Percentiles rank a stretch among this genome's conserved stretches.
These are phyloP conservation scores for Zaprionus obscuricornis DNA, from an alignment of 2,888 invertebrate species.

Conservation along the genomic window DNA sequence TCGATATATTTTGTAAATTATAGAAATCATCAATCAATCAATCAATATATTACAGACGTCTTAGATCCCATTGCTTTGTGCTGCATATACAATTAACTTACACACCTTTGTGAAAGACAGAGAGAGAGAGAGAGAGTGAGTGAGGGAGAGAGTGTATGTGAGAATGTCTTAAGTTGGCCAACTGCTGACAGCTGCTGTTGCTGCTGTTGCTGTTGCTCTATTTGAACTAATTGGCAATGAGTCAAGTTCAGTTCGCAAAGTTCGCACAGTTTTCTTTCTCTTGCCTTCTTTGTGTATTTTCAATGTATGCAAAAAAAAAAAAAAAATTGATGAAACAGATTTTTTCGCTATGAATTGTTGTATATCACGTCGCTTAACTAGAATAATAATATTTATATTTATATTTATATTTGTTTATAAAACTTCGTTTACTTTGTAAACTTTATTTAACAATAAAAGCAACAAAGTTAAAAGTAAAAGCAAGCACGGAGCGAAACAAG, in stretches of 20 bases:
- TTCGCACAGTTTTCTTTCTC: constrained; percentile 34
- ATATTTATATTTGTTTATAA: no score
- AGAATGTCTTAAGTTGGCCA: constrained; percentile 51
- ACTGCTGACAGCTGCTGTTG: constrained; percentile 40
- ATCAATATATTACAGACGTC: not conserved
- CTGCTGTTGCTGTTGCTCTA: constrained; percentile 34
- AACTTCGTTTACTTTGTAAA: no score
- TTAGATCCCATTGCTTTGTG: not conserved
- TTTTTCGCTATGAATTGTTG: not conserved
- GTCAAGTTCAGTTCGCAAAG: constrained; percentile 37
- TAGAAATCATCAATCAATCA: constrained; percentile 20
- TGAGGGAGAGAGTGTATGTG: not conserved
- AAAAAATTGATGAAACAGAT: constrained; percentile 5
- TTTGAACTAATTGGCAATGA: constrained; percentile 56
- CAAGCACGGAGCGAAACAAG: no score
- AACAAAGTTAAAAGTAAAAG: no score
- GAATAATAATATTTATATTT: no score
- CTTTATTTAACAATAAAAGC: no score
- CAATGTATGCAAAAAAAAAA: no score
- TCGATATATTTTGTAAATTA: not conserved
- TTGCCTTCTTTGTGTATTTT: no score
- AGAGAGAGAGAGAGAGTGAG: no score
- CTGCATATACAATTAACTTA: constrained; percentile 6
- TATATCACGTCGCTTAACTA: no score
- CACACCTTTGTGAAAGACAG: no score